Base-by-base conservation (phyloP, 2,888 invertebrate genomes). In the Pammene fasciana region DNA sequence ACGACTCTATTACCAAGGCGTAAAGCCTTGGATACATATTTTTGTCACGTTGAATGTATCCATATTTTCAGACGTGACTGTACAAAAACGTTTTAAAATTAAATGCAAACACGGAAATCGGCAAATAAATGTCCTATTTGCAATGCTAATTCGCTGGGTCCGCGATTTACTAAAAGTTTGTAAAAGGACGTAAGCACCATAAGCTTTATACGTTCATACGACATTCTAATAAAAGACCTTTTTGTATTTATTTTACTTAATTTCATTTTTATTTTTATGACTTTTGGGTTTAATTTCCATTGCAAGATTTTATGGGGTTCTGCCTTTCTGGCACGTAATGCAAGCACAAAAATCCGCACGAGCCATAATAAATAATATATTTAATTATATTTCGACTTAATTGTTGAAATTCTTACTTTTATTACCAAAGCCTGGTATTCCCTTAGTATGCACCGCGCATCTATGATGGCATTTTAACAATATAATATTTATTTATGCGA, bases 351-450 rank as follows among this genome's bases (percentile, higher is more conserved):
- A 67, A 26, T 54, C 38, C 55, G 46, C 67, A 52, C 46, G 34
- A 10, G 7, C 38, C 6, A 54, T 55, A n/a, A 60, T 61, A 55
- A 50, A 38, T 56, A 56, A 41, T 34, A 34, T 16, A 50, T 57
- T 43, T 50, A 38, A 50, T 50, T 50, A 38, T 64, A 11, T 34
- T 16, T 9, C 13, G 16, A n/a, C 34, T 64, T 64, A 52, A 57
- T 64, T 26, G 50, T 41, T 50, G 45, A 48, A 68, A 3, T 68
- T 52, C n/a, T 18, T 36, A 18, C 36, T 45, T 64, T 64, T 59
- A 57, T 64, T 36, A 45, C 18, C 36, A 52, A 41, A 13, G 11
- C 45, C 43, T 52, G 41, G 41, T 41, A 52, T 46, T 59, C 34
- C n/a, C 52, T 57, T 36, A 48, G 45, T 68, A 57, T 57, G 43